Base-by-base conservation (phyloP, 2,113 vertebrate species). In the Scopus umbretta region DNA sequence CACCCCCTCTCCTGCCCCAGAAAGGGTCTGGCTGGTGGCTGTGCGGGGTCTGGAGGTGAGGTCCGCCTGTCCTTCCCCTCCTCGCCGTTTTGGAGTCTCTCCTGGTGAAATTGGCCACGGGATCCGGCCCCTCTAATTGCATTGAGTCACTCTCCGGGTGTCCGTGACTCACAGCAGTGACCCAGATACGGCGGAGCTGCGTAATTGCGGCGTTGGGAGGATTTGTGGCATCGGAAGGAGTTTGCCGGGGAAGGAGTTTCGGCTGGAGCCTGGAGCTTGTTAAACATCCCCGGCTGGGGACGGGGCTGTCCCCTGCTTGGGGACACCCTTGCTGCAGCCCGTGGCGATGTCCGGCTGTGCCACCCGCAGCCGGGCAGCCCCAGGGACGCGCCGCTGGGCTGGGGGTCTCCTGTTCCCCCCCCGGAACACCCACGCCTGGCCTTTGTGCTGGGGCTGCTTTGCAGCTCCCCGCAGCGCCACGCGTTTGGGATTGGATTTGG, bases 141-240 rank as follows among this genome's bases (percentile, higher is more conserved):
- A 42, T 88, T 96, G 96, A 97, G 88, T 97, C 96, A 96, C 95
- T 91, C 91, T 52, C 87, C 8, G 82, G 80, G 88, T 96, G 97
- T 92, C 80, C 16, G 40, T 97, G 96, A 97, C 88, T 96, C 91
- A 96, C 90, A 16, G 95, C 94, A 23, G n/a, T 91, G 91, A 96
- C 96, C 96, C 94, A 97, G 92, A 94, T 95, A 93, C 32, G 3
- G 70, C 49, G 4, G 91, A 84, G 89, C 94, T 87, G 86, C 13
- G 70, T 50, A 72, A 88, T 20, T 47, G 12, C 17, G 53, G 88
- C 25, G 84, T 92, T 75, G 9, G 75, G 9, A 81, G 85, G 58
- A 47, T 96, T 47, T 66, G 86, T 75, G 92, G 76, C 62, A 20
- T 80, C 14, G 2, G 43, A 40, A 90, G 92, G 91, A 66, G 93